Conservation (phyloP, 2,888 invertebrate species). For the Chalcosyrphus nemorum region DNA sequence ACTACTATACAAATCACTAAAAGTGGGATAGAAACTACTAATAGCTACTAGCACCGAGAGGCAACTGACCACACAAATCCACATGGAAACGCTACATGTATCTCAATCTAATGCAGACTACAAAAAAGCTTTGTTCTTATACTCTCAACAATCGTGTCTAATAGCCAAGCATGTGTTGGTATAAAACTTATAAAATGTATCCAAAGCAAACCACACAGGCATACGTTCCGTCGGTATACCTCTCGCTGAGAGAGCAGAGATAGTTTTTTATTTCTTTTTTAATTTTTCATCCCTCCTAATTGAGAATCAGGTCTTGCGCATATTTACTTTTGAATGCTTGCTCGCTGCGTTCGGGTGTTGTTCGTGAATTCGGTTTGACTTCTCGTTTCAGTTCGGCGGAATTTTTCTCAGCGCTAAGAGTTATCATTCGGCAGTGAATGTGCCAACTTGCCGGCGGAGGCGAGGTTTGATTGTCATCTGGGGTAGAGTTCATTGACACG, state of each 20-base stretch:
- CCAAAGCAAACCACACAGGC: background rate
- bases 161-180: background rate
- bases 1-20: too few species aligned
- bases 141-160: background rate
- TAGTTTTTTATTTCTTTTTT: background rate
- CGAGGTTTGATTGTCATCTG: background rate
- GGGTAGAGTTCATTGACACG: conserved; percentile 16
- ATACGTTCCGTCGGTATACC: background rate
- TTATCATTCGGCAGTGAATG: background rate
- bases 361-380: conserved; percentile 13
- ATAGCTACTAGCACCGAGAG: too few species aligned
- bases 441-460: background rate
- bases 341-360: conserved; percentile 13
- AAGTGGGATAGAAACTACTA: too few species aligned
- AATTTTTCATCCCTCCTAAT: conserved; percentile 6
- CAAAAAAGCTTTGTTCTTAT: background rate
- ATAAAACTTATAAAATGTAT: background rate
- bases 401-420: background rate
- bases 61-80: too few species aligned
- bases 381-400: conserved; percentile 11
- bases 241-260: background rate
- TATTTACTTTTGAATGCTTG: conserved; percentile 13
- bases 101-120: background rate
- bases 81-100: background rate
- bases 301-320: conserved; percentile 48